phyloP scores from a whole-genome alignment of 2,888 invertebrate species.

The Chrysopilus asiliformis region DNA sequence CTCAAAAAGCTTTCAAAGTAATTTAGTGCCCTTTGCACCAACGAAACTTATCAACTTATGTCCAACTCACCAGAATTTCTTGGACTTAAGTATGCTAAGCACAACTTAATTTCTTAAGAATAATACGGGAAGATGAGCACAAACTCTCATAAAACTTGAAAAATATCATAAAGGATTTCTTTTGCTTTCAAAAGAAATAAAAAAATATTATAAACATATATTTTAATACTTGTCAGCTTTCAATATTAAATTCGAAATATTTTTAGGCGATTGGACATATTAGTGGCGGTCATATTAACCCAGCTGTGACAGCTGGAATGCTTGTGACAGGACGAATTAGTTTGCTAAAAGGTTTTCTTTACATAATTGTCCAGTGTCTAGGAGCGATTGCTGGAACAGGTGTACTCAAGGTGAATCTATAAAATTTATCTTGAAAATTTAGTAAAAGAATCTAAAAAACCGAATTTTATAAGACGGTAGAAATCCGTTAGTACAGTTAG shows the following conservation, averaged over 20 bases:
- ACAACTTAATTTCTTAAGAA: too few species aligned
- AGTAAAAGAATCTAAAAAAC: too few species aligned
- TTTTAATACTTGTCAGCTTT: background rate
- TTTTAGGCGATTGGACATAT: slow-evolving; percentile 68
- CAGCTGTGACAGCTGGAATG: slow-evolving; percentile 76
- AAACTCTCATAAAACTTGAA: too few species aligned
- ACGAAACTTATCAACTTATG: too few species aligned
- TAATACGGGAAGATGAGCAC: too few species aligned
- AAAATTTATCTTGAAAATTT: too few species aligned
- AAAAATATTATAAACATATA: background rate
- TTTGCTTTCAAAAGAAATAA: background rate
- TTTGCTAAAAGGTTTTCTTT: slow-evolving; percentile 57
- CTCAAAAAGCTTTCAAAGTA: too few species aligned
- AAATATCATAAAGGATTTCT: too few species aligned
- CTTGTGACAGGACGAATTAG: slow-evolving; percentile 66
- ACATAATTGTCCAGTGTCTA: slow-evolving; percentile 68
- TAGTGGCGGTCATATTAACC: slow-evolving; percentile 86
- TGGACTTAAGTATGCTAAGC: too few species aligned
- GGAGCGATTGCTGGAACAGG: slow-evolving; percentile 73
- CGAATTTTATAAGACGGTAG: too few species aligned
- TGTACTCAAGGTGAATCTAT: slow-evolving; percentile 44
- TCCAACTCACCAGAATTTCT: too few species aligned
- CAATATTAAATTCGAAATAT: background rate
- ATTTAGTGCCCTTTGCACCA: too few species aligned
- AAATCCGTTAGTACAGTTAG: background rate